Base-by-base conservation (phyloP, 2,113 vertebrate genomes). In the Onychostoma macrolepis region DNA sequence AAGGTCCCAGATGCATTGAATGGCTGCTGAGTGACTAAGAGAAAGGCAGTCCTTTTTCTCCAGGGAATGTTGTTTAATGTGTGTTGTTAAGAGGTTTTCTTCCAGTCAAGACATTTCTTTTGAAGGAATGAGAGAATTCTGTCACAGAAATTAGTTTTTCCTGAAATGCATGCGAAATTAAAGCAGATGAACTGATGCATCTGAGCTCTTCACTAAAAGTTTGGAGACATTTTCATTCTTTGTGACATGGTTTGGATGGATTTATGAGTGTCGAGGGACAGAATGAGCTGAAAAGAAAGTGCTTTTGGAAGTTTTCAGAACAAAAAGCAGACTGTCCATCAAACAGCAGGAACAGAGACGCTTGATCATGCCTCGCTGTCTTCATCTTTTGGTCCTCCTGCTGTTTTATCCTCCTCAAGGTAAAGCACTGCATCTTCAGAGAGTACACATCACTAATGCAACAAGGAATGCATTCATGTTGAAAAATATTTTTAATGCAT, bases 1-100 rank as follows among this genome's bases (percentile, higher is more conserved):
- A 19, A 69, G 67, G 17, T 33, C 67, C 33, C 67, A 30, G 30
- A 85, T 75, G 79, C 58, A 72, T 15, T 82, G 84, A 77, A 56
- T 24, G 19, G 63, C 84, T 2, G 56, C 10, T 78, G 81, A 78
- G 72, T 50, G 72, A 43, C 8, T 28, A 2, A 41, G 4, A n/a
- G 72, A 75, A 30, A 13, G 38, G 13, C 67, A 41, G 80, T 67
- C 17, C 2, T 19, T 36, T 21, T 21, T 6, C 41, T 76, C 26
- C 56, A 41, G 56, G 48, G 86, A 74, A 30, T 11, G 3, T 24
- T 28, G n/a, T 26, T 26, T 76, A 63, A 48, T 36, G 10, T 41
- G 83, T 15, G 56, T 24, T 24, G 21, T 58, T 58, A 0, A 24
- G 21, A n/a, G 56, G 21, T 24, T 58, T 58, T 58, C 21, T 58